Conservation (phyloP, 2,888 invertebrate species). For the Lycocerus yunnanus region DNA sequence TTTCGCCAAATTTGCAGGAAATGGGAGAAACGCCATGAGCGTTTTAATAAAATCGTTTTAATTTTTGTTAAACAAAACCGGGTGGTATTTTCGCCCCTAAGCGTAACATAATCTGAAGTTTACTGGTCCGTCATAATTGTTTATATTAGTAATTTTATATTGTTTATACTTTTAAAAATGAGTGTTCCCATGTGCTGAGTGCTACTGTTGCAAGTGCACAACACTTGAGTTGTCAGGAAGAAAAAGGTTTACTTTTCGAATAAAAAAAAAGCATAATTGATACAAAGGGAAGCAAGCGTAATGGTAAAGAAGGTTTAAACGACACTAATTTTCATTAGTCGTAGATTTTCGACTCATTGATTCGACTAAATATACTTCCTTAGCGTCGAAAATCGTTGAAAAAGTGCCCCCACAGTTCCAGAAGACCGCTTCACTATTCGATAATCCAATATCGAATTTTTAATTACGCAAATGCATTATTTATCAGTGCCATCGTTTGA, state of each 20-base stretch:
- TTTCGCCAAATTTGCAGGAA: constrained; percentile 33
- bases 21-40: constrained; percentile 7
- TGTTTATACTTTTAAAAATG: constrained; percentile 36
- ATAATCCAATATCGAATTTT: constrained; percentile 13
- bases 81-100: constrained; percentile 27
- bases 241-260: background rate
- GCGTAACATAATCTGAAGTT: constrained; percentile 37
- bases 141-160: constrained; percentile 39
- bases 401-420: constrained; percentile 30
- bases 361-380: constrained; percentile 38
- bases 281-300: constrained; percentile 7
- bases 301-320: constrained; percentile 22
- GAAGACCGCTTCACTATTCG: constrained; percentile 22
- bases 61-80: constrained; percentile 6
- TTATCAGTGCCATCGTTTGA: constrained; percentile 20
- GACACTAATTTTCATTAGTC: constrained; percentile 41
- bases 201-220: constrained; percentile 21
- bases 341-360: constrained; percentile 38
- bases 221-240: constrained; percentile 22
- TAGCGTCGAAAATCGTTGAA: constrained; percentile 32
- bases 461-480: constrained; percentile 22
- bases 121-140: constrained; percentile 39
- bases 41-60: background rate
- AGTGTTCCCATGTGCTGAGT: constrained; percentile 35
- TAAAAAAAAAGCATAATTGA: constrained; percentile 14